Base-by-base conservation (phyloP, 1,140 invertebrate species). In the Latrodectus geometricus region DNA sequence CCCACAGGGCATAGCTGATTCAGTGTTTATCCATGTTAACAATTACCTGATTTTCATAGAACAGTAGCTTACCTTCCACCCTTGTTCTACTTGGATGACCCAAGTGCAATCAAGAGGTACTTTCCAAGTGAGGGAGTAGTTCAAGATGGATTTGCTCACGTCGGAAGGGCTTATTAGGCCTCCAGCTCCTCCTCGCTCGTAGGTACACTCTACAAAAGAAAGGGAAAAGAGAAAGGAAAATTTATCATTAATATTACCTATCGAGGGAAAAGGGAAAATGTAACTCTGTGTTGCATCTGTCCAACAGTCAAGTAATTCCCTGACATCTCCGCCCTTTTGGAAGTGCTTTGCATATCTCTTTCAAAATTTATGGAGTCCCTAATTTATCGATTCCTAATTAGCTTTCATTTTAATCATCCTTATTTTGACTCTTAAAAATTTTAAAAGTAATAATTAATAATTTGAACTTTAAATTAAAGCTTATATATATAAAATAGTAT, bases 91-190 rank as follows among this genome's bases (percentile, higher is more conserved):
- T 11, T 91, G 93, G 66, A 97, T 95, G 83, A 93, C 92, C 95
- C 95, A 97, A 89, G 96, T 94, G 90, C 96, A 97, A 89, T 97
- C 96, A 9, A 96, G 89, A 0, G 95, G 92, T 20, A 93, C 89
- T 82, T 92, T 91, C 86, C 94, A 91, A 61, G 92, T 91, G 56
- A 91, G 91, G 0, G 93, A 91, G 52, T 92, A 91, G 65, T 91
- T 91, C 65, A 93, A 91, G 49, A 90, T 90, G n/a, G 93, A 92
- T 68, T 91, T 85, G n/a, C 91, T 89, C 69, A 95, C 93, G 87
- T 94, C 92, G 11, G 89, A 88, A 72, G 91, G 93, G 70, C 91
- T 92, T 50, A 94, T 92, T 75, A 92, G 89, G 17, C 92, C 94
- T 87, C 94, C 93, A 54, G 90, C 88, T 73, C 90, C 89, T 15